Evolutionary conservation across 2,888 invertebrate genomes (phyloP).

Genomic region (Campoplex nolae): DNA sequence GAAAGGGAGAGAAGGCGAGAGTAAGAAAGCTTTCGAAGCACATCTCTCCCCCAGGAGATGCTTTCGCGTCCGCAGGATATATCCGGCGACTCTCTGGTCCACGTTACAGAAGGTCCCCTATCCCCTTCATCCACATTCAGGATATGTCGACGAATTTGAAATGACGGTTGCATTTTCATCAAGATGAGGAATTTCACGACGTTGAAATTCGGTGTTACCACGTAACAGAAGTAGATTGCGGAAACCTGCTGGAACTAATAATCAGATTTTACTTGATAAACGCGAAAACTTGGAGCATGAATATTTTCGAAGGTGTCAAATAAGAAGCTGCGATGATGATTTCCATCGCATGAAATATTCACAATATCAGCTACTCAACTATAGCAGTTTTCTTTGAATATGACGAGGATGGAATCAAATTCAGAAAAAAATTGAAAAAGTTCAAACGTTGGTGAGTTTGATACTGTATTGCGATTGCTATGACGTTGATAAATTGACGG

Average conservation of each 20-base stretch:
- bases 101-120: slow-evolving; percentile 47
- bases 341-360: neutral
- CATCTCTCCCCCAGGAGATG: slow-evolving; percentile 58
- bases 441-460: neutral
- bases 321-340: neutral
- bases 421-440: neutral
- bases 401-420: neutral
- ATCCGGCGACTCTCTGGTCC: slow-evolving; percentile 47
- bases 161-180: slow-evolving; percentile 54
- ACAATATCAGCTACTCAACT: neutral
- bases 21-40: slow-evolving; percentile 64
- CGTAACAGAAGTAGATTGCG: slow-evolving; percentile 20
- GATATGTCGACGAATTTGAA: slow-evolving; percentile 64
- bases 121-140: slow-evolving; percentile 57
- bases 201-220: slow-evolving; percentile 30
- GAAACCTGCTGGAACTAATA: neutral
- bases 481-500: slow-evolving; percentile 35
- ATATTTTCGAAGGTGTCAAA: neutral
- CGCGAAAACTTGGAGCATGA: neutral
- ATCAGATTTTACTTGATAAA: slow-evolving; percentile 14
- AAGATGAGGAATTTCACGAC: slow-evolving; percentile 42
- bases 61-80: slow-evolving; percentile 65
- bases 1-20: slow-evolving; percentile 60
- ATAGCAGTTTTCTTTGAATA: neutral
- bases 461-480: slow-evolving; percentile 11